Evolutionary conservation across 2,113 vertebrate species (phyloP), one percentile per base, ranked within the genome.

Genomic region (Turnix velox): DNA sequence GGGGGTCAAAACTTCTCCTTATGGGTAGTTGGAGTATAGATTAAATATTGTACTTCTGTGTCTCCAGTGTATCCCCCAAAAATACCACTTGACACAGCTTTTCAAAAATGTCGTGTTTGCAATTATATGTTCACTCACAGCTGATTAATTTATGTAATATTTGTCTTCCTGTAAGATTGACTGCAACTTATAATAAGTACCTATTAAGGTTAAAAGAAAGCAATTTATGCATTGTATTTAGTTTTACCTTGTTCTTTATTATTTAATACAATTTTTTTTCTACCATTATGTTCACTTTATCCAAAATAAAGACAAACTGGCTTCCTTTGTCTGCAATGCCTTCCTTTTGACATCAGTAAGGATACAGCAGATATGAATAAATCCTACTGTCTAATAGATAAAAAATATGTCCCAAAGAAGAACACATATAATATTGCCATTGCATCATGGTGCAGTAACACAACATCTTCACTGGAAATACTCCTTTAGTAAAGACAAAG

Each of bases 161-260:
- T 91, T 78, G 2, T 55, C 2, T 80, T 77, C 35, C 55, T 74
- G 17, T 40, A 83, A 51, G 67, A 81, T 12, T 42, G 83, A 55
- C 30, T 35, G 7, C 39, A 45, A 3, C 8, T 75, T 59, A 18
- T 23, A 89, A 85, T 33, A 91, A 95, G 92, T 76, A 88, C 22
- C 4, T 84, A 48, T 63, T 63, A 27, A 23, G 30, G 7, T 23
- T 93, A 96, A 96, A 83, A 93, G 72, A 96, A 90, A 83, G 18
- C 15, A 72, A 88, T 84, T 65, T 61, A 62, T 82, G 73, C 23
- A 80, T 92, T 84, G 46, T 62, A 51, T 74, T 84, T 58, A 37
- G 40, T 65, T 77, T 76, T 28, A 33, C 46, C 23, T 8, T 62
- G 14, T 16, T n/a, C 30, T 52, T 63, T 42, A 63, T 23, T 37